Evolutionary conservation across 2,888 invertebrate genomes (phyloP).

Genomic region (Papilio elwesi): DNA sequence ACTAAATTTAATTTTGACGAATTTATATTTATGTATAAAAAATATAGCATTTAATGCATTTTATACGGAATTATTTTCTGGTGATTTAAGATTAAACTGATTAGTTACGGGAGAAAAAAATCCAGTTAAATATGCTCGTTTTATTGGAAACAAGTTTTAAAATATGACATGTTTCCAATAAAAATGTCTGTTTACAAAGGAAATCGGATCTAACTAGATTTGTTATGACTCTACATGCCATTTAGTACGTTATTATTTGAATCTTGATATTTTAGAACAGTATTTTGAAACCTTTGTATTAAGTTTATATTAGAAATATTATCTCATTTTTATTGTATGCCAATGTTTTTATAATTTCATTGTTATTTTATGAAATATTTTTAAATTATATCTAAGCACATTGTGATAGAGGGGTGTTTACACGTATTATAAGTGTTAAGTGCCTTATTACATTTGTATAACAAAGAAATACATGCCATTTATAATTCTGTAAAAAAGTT

Average conservation of each 20-base stretch:
- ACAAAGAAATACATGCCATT: slow-evolving; percentile 11
- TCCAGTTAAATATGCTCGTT: no score
- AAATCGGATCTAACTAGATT: no score
- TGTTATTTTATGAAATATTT: slow-evolving; percentile 10
- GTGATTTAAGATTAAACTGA: neutral
- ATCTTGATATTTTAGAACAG: slow-evolving; percentile 13
- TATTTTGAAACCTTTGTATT: slow-evolving; percentile 12
- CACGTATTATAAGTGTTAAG: slow-evolving; percentile 52
- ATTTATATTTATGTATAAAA: slow-evolving; percentile 3
- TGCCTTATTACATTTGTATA: slow-evolving; percentile 52
- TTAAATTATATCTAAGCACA: slow-evolving; percentile 49
- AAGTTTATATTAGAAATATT: neutral
- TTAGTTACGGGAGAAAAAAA: no score
- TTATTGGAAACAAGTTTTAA: no score
- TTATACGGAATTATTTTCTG: neutral
- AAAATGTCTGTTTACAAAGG: no score
- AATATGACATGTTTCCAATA: no score
- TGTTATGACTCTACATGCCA: no score
- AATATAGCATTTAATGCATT: slow-evolving; percentile 15
- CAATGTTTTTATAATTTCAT: neutral
- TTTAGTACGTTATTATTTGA: neutral
- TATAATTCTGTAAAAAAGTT: slow-evolving; percentile 18
- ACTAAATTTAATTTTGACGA: slow-evolving; percentile 50
- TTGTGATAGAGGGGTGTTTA: slow-evolving; percentile 56
- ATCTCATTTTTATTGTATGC: neutral